A percentile compares a stretch with the other conserved stretches of the same genome.
Evolutionary conservation across 2,888 invertebrate genomes (phyloP).

Genomic region (Drosophila meridiana): DNA sequence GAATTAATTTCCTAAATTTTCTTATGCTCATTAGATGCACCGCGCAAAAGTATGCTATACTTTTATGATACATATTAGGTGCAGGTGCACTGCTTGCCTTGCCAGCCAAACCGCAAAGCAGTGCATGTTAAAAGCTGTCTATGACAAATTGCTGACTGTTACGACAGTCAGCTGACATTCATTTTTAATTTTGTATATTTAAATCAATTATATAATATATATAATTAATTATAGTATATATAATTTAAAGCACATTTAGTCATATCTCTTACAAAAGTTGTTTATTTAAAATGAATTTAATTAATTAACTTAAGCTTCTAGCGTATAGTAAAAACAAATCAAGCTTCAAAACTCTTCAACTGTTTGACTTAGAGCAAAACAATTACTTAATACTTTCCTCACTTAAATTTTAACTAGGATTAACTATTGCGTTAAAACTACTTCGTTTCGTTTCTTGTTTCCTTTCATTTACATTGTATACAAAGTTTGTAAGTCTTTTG

Average conservation of each 20-base stretch:
- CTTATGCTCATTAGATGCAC: neutral
- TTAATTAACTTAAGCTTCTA: slow-evolving; percentile 6
- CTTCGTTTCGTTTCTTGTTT: slow-evolving; percentile 3
- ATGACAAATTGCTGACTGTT: neutral
- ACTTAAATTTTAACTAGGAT: slow-evolving; percentile 25
- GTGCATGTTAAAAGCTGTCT: neutral
- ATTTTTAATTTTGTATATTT: neutral
- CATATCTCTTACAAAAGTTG: neutral
- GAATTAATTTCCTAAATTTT: neutral
- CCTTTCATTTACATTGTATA: slow-evolving; percentile 39
- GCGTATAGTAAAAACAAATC: slow-evolving; percentile 14
- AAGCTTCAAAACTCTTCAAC: neutral
- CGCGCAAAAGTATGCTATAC: slow-evolving; percentile 1
- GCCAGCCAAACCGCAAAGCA: neutral
- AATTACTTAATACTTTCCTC: slow-evolving; percentile 50
- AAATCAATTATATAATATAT: neutral
- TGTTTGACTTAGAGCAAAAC: slow-evolving; percentile 23
- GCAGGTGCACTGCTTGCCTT: neutral
- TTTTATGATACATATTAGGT: neutral
- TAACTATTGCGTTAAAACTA: slow-evolving; percentile 20
- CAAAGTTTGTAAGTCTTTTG: slow-evolving; percentile 65
- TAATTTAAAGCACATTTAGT: neutral
- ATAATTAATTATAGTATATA: neutral
- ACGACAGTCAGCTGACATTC: neutral
- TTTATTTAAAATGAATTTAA: slow-evolving; percentile 6